A percentile compares a stretch with the other conserved stretches of the same genome.
Conservation (phyloP, 2,888 invertebrate species). For the Disparrhopalites patrizii region DNA sequence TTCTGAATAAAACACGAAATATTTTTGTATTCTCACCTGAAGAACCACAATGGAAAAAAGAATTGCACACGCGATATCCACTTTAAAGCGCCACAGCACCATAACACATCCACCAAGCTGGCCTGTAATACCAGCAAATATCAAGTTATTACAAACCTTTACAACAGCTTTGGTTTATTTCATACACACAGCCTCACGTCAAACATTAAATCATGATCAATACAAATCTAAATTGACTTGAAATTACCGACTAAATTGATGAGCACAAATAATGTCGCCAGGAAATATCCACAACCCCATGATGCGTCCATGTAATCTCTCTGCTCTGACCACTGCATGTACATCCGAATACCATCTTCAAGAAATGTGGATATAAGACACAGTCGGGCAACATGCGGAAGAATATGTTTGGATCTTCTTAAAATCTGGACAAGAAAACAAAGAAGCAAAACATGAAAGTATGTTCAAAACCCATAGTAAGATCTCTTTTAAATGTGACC, state of each 20-base stretch:
- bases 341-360: conserved; percentile 99
- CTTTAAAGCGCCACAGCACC: conserved; percentile 88
- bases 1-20: background rate
- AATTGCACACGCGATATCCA: conserved; percentile 84
- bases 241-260: conserved; percentile 82
- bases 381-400: conserved; percentile 92
- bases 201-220: background rate
- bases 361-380: conserved; percentile 98
- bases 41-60: conserved; percentile 93
- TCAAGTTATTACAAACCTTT: background rate
- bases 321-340: conserved; percentile 97
- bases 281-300: conserved; percentile 91
- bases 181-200: background rate
- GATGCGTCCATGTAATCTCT: conserved; percentile 96
- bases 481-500: too few species aligned
- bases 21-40: conserved; percentile 64
- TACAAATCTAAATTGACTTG: too few species aligned
- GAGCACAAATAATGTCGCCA: conserved; percentile 92
- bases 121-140: conserved; percentile 52
- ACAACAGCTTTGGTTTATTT: background rate
- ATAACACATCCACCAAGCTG: conserved; percentile 95
- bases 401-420: conserved; percentile 81
- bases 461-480: too few species aligned
- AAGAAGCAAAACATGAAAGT: too few species aligned
- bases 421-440: conserved; percentile 67